Conservation (phyloP, 2,113 vertebrate species). For the Himantopus leucocephalus region DNA sequence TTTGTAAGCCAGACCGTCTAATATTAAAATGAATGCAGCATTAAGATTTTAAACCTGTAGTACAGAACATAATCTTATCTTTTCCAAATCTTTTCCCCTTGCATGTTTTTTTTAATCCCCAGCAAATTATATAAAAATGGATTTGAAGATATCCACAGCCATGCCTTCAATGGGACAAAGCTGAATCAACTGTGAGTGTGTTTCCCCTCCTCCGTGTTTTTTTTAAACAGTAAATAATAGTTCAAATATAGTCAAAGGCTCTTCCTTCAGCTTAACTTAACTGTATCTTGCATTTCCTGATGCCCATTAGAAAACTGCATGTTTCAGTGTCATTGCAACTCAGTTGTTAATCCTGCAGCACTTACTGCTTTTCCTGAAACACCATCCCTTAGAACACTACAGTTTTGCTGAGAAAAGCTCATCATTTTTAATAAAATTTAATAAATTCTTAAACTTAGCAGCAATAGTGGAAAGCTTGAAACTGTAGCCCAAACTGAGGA, state of each 20-base stretch:
- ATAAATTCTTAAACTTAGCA: background rate
- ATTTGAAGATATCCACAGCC: constrained; percentile 86
- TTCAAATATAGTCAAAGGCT: background rate
- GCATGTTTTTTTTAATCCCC: background rate
- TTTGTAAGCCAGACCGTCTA: background rate
- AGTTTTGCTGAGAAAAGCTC: background rate
- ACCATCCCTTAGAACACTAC: background rate
- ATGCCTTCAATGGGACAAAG: constrained; percentile 89
- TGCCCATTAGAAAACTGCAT: background rate
- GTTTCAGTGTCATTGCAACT: background rate
- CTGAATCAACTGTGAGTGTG: constrained; percentile 86
- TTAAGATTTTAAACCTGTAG: background rate
- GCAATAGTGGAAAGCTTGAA: background rate
- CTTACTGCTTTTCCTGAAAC: background rate
- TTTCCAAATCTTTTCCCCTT: constrained; percentile 11
- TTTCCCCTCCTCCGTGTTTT: background rate
- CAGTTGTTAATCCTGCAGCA: background rate
- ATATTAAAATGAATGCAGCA: background rate
- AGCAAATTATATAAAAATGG: constrained; percentile 89
- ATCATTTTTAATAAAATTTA: background rate
- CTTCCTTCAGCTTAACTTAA: background rate
- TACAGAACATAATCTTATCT: background rate
- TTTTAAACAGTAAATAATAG: background rate
- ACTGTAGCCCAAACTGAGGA: background rate
- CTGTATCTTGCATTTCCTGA: background rate